Evolutionary conservation across 1,140 invertebrate species (phyloP), one percentile per base, ranked within the genome.

Genomic region (Polypedilum vanderplanki): DNA sequence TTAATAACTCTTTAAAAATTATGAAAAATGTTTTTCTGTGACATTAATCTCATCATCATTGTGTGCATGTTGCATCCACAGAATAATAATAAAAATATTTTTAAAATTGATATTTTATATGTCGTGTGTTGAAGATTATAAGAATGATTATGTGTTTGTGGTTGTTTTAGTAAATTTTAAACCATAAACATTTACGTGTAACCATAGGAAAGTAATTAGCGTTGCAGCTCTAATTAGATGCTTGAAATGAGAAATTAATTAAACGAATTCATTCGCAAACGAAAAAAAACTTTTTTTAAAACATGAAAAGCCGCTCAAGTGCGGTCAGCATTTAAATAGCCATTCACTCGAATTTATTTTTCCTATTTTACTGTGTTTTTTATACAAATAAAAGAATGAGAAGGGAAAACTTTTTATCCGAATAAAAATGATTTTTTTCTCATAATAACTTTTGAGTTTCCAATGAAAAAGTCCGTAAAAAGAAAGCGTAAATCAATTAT

Each of bases 11-110:
- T 70, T 70, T 20, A 20, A 18, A 20, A 22, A 18, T 67, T 67
- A 20, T 22, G 20, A 22, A 70, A 18, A 70, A 70, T 20, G 17
- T 70, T 22, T 70, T 70, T 70, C 17, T 70, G 17, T 70, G 65
- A 70, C 65, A 70, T 70, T 70, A 70, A 70, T 70, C 65, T 70
- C 20, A 18, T 18, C 17, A 70, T 33, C 24, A 3, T 70, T 70
- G 18, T 70, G 65, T 70, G 65, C 65, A 70, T 20, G 17, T 22
- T 70, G 65, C 65, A 70, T 7, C 65, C 65, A 70, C 65, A 70
- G 24, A 70, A 22, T 70, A 17, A 20, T 18, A 70, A 20, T 70
- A 18, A 18, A 20, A 22, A 8, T 9, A 70, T 18, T 18, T 70
- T 70, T 18, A 22, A 70, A 18, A 7, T 20, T 18, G 8, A 70